phyloP scores from a whole-genome alignment of 2,888 invertebrate genomes.

The Hemicrepidius hirtus region DNA sequence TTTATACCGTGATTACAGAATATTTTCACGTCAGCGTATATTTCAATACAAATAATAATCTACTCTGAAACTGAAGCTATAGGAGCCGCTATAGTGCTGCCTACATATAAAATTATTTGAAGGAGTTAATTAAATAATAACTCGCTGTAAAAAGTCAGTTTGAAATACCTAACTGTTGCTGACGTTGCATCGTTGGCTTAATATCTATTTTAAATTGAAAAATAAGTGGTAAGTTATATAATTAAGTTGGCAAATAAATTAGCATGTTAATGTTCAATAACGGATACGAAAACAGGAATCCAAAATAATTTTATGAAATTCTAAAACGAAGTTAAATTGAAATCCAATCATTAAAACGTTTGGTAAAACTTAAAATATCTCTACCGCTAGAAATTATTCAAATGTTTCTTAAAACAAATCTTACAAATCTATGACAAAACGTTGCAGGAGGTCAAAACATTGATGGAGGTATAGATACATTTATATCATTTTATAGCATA shows the following conservation, averaged over 20 bases:
- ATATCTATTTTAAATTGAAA: constrained; percentile 26
- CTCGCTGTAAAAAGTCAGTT: neutral
- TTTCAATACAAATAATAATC: too few relatives aligned
- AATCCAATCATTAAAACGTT: constrained; percentile 15
- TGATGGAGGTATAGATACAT: constrained; percentile 45
- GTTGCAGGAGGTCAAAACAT: constrained; percentile 43
- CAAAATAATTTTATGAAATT: constrained; percentile 28
- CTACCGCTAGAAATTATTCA: constrained; percentile 21
- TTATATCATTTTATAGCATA: constrained; percentile 52
- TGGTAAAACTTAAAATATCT: constrained; percentile 13
- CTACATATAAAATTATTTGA: too few relatives aligned
- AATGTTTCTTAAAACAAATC: constrained; percentile 24
- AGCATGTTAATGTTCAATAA: constrained; percentile 33
- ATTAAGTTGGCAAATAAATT: constrained; percentile 36
- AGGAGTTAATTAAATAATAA: constrained; percentile 8
- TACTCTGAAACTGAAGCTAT: too few relatives aligned
- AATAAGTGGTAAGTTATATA: constrained; percentile 28
- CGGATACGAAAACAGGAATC: constrained; percentile 31
- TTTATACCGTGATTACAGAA: too few relatives aligned
- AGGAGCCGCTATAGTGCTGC: too few relatives aligned
- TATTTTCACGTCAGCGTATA: too few relatives aligned
- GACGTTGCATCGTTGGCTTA: constrained; percentile 5
- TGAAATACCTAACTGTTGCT: constrained; percentile 20
- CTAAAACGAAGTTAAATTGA: constrained; percentile 12
- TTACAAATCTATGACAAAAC: constrained; percentile 30